A percentile compares a stretch with the other conserved stretches of the same genome.
Conservation (phyloP, 2,113 vertebrate species). For the Poeciliopsis retropinna region DNA sequence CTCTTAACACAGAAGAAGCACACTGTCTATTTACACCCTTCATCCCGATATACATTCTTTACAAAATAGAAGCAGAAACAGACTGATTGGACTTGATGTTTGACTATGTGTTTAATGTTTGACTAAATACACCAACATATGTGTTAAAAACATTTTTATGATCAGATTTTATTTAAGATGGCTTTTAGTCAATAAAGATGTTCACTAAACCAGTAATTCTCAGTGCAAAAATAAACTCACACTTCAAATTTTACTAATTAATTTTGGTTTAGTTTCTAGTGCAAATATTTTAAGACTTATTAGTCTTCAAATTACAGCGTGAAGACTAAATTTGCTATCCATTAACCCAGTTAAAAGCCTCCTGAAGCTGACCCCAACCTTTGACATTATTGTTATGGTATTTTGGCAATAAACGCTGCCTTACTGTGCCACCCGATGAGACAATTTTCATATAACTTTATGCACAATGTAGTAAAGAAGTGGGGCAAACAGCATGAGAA, state of each 20-base stretch:
- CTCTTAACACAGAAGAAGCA: too few relatives aligned
- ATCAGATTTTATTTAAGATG: not conserved
- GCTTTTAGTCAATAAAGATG: not conserved
- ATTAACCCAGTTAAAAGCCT: not conserved
- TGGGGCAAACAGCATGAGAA: slow-evolving; percentile 53
- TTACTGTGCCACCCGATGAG: slow-evolving; percentile 16
- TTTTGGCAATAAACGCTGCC: slow-evolving; percentile 25
- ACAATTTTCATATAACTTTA: slow-evolving; percentile 17
- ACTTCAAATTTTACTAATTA: too few relatives aligned
- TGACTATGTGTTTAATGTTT: not conserved
- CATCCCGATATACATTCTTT: not conserved
- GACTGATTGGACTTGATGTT: not conserved
- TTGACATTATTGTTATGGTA: not conserved
- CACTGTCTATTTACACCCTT: not conserved
- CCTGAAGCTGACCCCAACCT: not conserved
- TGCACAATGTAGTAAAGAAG: not conserved
- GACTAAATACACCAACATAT: not conserved
- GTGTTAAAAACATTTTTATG: not conserved
- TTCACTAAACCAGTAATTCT: not conserved
- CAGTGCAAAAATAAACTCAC: not conserved
- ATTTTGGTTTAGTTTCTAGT: too few relatives aligned
- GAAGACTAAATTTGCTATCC: not conserved
- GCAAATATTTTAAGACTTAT: too few relatives aligned
- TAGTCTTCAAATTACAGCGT: too few relatives aligned
- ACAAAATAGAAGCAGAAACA: not conserved